phyloP scores from a whole-genome alignment of 2,113 vertebrate species.

The Plotosus lineatus region DNA sequence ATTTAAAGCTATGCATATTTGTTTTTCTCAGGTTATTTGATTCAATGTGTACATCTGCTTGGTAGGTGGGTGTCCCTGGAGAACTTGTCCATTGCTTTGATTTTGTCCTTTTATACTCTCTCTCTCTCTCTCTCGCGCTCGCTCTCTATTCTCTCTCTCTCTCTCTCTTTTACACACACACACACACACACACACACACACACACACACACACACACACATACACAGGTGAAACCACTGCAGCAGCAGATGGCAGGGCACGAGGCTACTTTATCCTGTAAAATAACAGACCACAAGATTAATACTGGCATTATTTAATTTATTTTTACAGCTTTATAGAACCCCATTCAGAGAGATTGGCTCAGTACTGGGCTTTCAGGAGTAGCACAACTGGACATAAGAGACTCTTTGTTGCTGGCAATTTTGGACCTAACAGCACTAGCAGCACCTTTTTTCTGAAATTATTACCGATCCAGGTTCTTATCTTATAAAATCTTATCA shows the following conservation, averaged over 20 bases:
- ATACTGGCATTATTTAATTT: constrained; percentile 27
- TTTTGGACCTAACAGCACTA: background rate
- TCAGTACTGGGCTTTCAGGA: background rate
- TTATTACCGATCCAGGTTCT: background rate
- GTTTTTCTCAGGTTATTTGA: no score
- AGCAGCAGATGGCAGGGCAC: constrained; percentile 38
- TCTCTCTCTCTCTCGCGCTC: no score
- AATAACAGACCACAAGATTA: constrained; percentile 16
- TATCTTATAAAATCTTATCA: background rate
- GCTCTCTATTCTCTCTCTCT: background rate
- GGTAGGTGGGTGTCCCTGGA: background rate
- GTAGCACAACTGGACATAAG: background rate
- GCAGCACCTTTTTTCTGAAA: background rate
- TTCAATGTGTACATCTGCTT: constrained; percentile 13
- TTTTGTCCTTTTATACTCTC: constrained; percentile 6
- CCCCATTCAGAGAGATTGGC: background rate
- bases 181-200: constrained; percentile 1
- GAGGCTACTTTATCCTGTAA: constrained; percentile 3
- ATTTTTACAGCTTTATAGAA: constrained; percentile 20
- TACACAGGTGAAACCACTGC: constrained; percentile 34
- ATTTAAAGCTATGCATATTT: background rate
- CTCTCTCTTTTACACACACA: background rate
- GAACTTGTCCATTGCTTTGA: constrained; percentile 26
- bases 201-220: constrained; percentile 22
- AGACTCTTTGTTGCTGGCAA: background rate